Evolutionary conservation across 2,888 invertebrate genomes (phyloP).

Genomic region (Nineta flava): DNA sequence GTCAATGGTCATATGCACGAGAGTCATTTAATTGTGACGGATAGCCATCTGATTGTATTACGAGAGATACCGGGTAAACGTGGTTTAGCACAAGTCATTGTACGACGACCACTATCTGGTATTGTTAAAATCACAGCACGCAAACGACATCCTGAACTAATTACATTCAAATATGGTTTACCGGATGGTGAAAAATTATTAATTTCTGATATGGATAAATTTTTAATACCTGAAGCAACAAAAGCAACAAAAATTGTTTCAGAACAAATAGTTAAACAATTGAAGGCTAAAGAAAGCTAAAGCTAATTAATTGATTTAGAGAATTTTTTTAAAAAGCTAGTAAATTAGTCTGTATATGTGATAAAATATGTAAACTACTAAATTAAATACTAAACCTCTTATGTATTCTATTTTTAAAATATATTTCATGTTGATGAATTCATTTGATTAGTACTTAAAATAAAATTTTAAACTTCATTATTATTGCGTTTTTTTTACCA

Average conservation of each 20-base stretch:
- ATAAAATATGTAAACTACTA: too few relatives aligned
- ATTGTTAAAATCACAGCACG: conserved; percentile 96
- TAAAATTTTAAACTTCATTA: too few relatives aligned
- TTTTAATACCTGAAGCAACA: conserved; percentile 81
- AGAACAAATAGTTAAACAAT: conserved; percentile 63
- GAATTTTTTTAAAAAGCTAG: too few relatives aligned
- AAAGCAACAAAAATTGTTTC: conserved; percentile 82
- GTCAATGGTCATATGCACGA: conserved; percentile 78
- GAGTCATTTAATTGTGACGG: conserved; percentile 74
- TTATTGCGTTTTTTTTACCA: too few relatives aligned
- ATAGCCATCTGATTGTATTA: conserved; percentile 71
- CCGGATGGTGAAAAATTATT: conserved; percentile 64
- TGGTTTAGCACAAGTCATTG: conserved; percentile 72
- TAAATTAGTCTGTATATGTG: too few relatives aligned
- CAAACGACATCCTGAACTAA: conserved; percentile 85
- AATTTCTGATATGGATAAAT: conserved; percentile 81
- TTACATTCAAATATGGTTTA: conserved; percentile 91
- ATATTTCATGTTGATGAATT: too few relatives aligned
- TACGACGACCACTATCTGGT: conserved; percentile 72
- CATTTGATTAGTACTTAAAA: too few relatives aligned
- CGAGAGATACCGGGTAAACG: conserved; percentile 60
- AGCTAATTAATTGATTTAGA: background rate
- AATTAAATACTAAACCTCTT: too few relatives aligned
- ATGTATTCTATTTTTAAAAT: too few relatives aligned
- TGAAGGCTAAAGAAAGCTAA: conserved; percentile 24